Evolutionary conservation across 2,888 invertebrate species (phyloP), one percentile per base, ranked within the genome.

Genomic region (Mantis religiosa): DNA sequence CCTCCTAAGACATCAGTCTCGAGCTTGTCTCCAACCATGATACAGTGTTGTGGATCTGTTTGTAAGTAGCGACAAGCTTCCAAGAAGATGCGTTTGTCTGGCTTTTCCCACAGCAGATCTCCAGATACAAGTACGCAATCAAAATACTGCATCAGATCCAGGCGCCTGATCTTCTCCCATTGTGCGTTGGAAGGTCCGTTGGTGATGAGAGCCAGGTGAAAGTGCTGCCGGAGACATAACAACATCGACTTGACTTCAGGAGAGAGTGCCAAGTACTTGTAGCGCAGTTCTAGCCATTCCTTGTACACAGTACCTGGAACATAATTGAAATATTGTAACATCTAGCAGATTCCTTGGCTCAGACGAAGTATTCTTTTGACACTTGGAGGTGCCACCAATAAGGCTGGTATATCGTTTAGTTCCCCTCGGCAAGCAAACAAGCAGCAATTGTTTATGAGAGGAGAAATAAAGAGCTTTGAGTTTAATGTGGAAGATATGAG

Each of bases 1-100:
- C 97, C 97, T 90, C 97, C 98, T 93, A 96, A 95, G 92, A 98
- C 97, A 93, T 98, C 98, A 82, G 98, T 97, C 93, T 97, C 97
- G 91, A 98, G 93, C 92, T 97, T 97, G 92, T 98, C 98, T 85
- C 98, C 98, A 92, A 97, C 96, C 97, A 98, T 98, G 91, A 97
- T 94, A 93, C 97, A 97, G 91, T 96, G 95, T 89, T 95, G 93
- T 0, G 97, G 96, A 92, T 96, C 94, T 28, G 98, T 96, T 90
- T 95, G 95, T 89, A 98, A 95, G 92, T 95, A 95, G 92, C 95
- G 95, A 93, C 97, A 97, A 54, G 97, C 97, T 91, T 97, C 96
- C 91, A 96, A 94, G 93, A 98, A 98, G 93, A 98, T 97, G 92
- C 96, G 95, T 91, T 96, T 95, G 92, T 97, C 95, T 0, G 98